phyloP scores from a whole-genome alignment of 2,113 vertebrate genomes.

The Anhinga anhinga region DNA sequence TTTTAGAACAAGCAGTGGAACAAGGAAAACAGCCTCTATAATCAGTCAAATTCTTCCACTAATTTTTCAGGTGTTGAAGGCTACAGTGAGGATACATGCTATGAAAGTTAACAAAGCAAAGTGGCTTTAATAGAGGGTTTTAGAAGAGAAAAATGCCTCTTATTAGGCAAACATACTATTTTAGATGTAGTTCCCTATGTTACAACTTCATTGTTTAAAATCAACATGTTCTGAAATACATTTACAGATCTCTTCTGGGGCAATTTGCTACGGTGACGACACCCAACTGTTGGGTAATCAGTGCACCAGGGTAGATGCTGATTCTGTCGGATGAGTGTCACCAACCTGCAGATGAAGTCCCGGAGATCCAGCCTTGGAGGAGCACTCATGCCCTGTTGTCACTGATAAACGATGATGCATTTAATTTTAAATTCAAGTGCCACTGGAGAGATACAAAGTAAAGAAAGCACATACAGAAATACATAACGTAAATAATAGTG shows the following conservation, averaged over 20 bases:
- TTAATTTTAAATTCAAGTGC: too few species aligned
- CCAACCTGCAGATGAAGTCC: rapidly evolving
- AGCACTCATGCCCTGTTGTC: rapidly evolving
- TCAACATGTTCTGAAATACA: background rate
- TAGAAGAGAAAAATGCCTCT: constrained; percentile 63
- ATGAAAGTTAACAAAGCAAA: constrained; percentile 84
- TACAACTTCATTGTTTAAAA: constrained; percentile 55
- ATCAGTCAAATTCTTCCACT: constrained; percentile 92
- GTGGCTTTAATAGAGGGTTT: constrained; percentile 66
- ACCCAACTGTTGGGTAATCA: rapidly evolving
- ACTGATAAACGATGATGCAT: rapidly evolving
- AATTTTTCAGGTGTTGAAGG: constrained; percentile 94
- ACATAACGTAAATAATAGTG: rapidly evolving
- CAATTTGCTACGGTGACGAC: background rate
- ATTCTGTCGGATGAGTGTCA: background rate
- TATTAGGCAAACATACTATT: constrained; percentile 51
- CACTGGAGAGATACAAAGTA: background rate
- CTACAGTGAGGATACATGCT: constrained; percentile 77
- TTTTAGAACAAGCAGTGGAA: constrained; percentile 87
- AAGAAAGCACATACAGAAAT: too few species aligned
- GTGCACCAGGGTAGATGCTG: rapidly evolving
- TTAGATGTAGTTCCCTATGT: background rate
- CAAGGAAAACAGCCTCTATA: constrained; percentile 86
- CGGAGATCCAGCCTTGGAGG: background rate
- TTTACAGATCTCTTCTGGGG: background rate